A percentile compares a stretch with the other conserved stretches of the same genome.
Evolutionary conservation across 2,113 vertebrate genomes (phyloP).

Genomic region (Pelmatolapia mariae): DNA sequence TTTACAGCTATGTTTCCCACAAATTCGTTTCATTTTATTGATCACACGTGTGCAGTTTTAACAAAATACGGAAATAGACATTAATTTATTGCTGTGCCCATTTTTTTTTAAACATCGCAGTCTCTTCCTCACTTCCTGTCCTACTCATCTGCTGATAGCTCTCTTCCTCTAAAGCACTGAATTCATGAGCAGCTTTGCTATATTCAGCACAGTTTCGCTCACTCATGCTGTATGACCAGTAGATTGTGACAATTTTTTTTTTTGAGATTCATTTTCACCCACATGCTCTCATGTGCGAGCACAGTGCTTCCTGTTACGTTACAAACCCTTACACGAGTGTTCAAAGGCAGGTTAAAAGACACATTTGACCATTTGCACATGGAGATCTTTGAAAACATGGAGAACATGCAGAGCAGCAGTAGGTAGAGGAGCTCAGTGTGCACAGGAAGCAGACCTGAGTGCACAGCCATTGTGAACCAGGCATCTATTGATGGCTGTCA

Average conservation of each 20-base stretch:
- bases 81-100: neutral
- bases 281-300: neutral
- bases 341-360: neutral
- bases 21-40: neutral
- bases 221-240: neutral
- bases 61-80: neutral
- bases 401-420: neutral
- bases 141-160: neutral
- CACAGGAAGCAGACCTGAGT: neutral
- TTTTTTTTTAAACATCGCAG: neutral
- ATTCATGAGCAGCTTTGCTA: neutral
- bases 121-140: neutral
- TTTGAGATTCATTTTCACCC: neutral
- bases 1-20: neutral
- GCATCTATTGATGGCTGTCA: conserved; percentile 30
- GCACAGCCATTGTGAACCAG: neutral
- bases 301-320: neutral
- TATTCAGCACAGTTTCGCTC: neutral
- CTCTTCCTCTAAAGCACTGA: neutral
- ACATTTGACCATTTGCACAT: neutral
- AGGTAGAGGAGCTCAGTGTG: neutral
- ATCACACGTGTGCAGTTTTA: neutral
- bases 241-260: neutral
- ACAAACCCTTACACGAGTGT: neutral
- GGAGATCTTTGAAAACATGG: neutral